These are phyloP conservation scores for Ladona fulva DNA, from an alignment of 1,140 invertebrate species.

Conservation along the genomic window DNA sequence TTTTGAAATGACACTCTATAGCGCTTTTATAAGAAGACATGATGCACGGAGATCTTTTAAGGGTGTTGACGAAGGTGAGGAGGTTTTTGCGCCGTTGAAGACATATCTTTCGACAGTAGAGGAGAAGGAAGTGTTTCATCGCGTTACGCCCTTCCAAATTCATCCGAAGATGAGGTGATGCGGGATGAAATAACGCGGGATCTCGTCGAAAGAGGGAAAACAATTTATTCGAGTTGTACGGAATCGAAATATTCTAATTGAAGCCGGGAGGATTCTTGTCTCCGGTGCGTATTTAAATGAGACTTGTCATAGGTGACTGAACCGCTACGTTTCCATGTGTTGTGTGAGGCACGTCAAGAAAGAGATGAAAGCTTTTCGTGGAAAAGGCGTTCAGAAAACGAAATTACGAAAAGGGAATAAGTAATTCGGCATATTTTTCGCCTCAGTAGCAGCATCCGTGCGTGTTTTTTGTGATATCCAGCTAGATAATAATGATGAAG, in stretches of 20 bases:
- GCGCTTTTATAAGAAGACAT: not conserved
- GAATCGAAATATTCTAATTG: not conserved
- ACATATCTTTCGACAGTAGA: no score
- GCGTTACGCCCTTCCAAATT: not conserved
- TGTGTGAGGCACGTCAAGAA: no score
- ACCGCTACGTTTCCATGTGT: no score
- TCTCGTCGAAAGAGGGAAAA: not conserved
- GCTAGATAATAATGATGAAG: no score
- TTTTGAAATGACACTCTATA: conserved; percentile 10
- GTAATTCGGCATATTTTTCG: no score
- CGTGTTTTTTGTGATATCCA: no score
- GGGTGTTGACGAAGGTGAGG: not conserved
- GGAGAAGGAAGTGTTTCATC: not conserved
- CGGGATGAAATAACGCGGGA: not conserved
- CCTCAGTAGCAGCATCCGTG: no score
- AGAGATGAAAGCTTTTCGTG: no score
- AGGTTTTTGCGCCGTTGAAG: no score
- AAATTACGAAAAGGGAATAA: no score
- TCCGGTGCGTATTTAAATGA: not conserved
- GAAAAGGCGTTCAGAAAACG: no score
- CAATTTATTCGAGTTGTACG: not conserved
- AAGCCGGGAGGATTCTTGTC: no score
- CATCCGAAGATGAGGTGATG: not conserved
- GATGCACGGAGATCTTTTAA: not conserved
- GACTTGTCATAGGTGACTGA: not conserved